Base-by-base conservation (phyloP, 2,113 vertebrate genomes). In the Hippocampus mohnikei region DNA sequence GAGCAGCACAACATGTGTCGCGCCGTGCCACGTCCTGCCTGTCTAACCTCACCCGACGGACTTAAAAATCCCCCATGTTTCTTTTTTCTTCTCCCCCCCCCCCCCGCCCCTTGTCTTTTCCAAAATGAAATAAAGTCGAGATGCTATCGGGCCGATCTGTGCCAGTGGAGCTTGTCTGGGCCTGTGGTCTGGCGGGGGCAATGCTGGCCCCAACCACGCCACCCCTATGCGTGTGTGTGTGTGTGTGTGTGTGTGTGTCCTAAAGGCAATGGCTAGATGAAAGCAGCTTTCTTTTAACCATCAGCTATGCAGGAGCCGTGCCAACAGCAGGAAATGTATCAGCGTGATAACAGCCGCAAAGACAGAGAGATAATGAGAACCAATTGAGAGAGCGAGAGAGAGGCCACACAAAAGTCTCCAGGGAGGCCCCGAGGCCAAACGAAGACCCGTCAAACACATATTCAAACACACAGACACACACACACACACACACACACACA, bases 281-380 rank as follows among this genome's bases (percentile, higher is more conserved):
- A 92, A 92, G 91, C 83, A 18, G 58, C 58, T 60, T 87, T 88
- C 85, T 90, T 91, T 88, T 90, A 90, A 92, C 87, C 90, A 91
- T 92, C 91, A 93, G 91, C 91, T 91, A 92, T 93, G 92, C 89
- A 88, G 91, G 91, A 91, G 85, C 83, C 64, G 73, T 89, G 92
- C 92, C 92, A 93, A 84, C 73, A 86, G 89, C 84, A 88, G 88
- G 88, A 93, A 92, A 93, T 90, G 91, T 88, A 92, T 91, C 87
- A 85, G 88, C 75, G 80, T 89, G 92, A 92, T 92, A 93, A 92
- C 88, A 90, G 90, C 85, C 90, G 88, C 87, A 85, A 80, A 89
- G 84, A 88, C 83, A 80, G 86, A 81, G 78, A 76, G 81, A 83
- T 73, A 85, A 76, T 16, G 69, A 84, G 77, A 76, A 72, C 69